Evolutionary conservation across 2,113 vertebrate genomes (phyloP).

Genomic region (Polypterus bichir): DNA sequence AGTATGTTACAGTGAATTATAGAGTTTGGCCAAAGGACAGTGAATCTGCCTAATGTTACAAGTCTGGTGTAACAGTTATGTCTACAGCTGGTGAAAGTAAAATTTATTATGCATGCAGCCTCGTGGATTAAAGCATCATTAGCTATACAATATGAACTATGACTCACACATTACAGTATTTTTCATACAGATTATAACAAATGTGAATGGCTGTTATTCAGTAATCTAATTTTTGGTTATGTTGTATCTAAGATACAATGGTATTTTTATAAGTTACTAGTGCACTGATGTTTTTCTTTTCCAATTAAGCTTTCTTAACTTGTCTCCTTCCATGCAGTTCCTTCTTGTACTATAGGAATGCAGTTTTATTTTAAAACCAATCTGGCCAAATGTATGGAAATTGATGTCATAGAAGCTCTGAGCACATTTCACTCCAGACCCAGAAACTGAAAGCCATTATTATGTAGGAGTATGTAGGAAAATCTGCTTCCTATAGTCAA

Average conservation of each 20-base stretch:
- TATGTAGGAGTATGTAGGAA: constrained; percentile 26
- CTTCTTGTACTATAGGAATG: constrained; percentile 20
- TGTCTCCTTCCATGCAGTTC: constrained; percentile 14
- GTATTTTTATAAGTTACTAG: constrained; percentile 15
- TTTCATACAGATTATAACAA: too few species aligned
- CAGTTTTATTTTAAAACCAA: constrained; percentile 22
- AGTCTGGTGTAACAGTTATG: too few species aligned
- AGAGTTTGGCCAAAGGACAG: too few species aligned
- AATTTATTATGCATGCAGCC: too few species aligned
- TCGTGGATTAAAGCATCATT: too few species aligned
- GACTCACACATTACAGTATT: too few species aligned
- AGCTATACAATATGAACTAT: too few species aligned
- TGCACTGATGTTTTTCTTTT: constrained; percentile 20
- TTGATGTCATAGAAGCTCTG: constrained; percentile 32
- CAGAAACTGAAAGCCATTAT: constrained; percentile 31
- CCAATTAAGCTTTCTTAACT: neutral
- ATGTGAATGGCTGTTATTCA: too few species aligned
- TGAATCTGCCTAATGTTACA: too few species aligned
- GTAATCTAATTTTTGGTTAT: neutral
- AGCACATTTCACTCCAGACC: constrained; percentile 21
- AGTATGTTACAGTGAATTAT: too few species aligned
- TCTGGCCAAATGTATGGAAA: constrained; percentile 44
- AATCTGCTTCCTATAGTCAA: constrained; percentile 19
- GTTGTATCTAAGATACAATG: constrained; percentile 26
- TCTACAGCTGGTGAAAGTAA: too few species aligned